These are phyloP conservation scores for Danionella cerebrum DNA, from an alignment of 2,113 vertebrate species.

Conservation along the genomic window DNA sequence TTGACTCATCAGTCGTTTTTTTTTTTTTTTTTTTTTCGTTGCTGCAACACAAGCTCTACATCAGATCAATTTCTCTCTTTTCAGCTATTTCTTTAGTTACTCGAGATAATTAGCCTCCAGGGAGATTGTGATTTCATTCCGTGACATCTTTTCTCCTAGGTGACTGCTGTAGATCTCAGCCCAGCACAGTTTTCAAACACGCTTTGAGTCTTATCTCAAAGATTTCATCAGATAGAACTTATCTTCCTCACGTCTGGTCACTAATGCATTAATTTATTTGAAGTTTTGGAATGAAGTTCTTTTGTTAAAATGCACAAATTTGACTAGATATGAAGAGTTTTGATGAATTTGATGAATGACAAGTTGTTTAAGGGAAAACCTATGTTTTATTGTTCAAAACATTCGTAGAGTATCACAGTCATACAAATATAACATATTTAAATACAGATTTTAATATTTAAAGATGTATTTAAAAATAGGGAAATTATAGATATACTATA, in stretches of 20 bases:
- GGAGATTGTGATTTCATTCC: not conserved
- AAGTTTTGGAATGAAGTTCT: not conserved
- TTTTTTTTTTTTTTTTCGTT: not conserved
- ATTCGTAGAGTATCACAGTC: no score
- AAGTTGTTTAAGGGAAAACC: no score
- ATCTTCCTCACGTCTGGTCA: not conserved
- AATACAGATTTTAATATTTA: no score
- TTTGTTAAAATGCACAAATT: not conserved
- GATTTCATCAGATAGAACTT: no score
- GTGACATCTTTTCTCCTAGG: not conserved
- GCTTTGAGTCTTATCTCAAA: not conserved
- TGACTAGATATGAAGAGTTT: no score
- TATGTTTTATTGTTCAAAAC: no score
- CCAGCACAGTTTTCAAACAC: not conserved
- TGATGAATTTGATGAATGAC: no score
- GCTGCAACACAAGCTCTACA: not conserved
- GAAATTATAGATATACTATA: no score
- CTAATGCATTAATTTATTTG: not conserved
- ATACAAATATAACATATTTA: no score
- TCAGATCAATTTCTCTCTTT: not conserved
- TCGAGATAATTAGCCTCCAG: not conserved
- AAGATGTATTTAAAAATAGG: no score
- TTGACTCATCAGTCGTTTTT: not conserved
- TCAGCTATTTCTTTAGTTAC: not conserved
- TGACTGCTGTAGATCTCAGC: not conserved